Conservation (phyloP, 2,888 invertebrate species). For the Parnassius apollo region DNA sequence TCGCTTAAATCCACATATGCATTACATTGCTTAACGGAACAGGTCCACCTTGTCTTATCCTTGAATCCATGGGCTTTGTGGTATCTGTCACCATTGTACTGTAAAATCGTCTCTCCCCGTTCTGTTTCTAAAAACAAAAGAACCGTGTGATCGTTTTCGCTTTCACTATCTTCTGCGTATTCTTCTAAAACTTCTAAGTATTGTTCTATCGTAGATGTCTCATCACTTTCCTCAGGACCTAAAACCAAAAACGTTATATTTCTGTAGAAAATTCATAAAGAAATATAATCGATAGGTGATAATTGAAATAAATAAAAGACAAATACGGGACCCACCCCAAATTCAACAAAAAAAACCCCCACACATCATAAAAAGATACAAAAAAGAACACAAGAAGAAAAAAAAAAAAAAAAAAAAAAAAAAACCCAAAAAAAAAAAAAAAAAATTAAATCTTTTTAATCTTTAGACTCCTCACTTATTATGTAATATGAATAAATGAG, state of each 20-base stretch:
- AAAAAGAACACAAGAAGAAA: too few relatives aligned
- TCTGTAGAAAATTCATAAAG: not conserved
- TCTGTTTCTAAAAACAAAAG: slow-evolving; percentile 53
- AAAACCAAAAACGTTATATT: slow-evolving; percentile 13
- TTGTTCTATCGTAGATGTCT: not conserved
- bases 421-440: too few relatives aligned
- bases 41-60: slow-evolving; percentile 58
- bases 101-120: slow-evolving; percentile 53
- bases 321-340: too few relatives aligned
- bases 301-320: too few relatives aligned
- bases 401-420: too few relatives aligned
- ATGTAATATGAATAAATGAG: too few relatives aligned
- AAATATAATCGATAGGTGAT: too few relatives aligned
- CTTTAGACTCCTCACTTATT: too few relatives aligned
- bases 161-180: slow-evolving; percentile 29
- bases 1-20: slow-evolving; percentile 58
- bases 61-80: slow-evolving; percentile 53
- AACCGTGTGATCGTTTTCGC: slow-evolving; percentile 35
- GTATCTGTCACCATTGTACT: slow-evolving; percentile 57
- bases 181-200: slow-evolving; percentile 26
- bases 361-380: too few relatives aligned
- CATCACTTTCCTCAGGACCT: not conserved
- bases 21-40: slow-evolving; percentile 51
- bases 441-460: too few relatives aligned
- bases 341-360: too few relatives aligned